Conservation (phyloP, 2,888 invertebrate genomes). For the Hydriomena furcata region DNA sequence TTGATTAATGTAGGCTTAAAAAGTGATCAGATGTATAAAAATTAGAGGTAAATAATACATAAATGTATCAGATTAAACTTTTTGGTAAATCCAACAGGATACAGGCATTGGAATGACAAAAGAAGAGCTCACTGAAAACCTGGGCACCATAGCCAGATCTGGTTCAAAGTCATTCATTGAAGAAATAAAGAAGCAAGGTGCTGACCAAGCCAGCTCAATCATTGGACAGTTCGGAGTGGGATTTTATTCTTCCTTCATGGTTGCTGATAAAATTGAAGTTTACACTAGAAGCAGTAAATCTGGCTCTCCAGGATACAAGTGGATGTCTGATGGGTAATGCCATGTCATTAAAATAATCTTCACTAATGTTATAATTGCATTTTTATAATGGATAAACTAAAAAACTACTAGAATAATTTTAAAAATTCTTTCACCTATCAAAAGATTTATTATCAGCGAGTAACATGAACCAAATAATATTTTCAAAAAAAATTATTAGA, state of each 20-base stretch:
- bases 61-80: too few relatives aligned
- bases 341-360: neutral
- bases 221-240: constrained; percentile 99
- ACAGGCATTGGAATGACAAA: constrained; percentile 97
- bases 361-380: too few relatives aligned
- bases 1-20: too few relatives aligned
- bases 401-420: too few relatives aligned
- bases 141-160: constrained; percentile 98
- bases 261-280: constrained; percentile 97
- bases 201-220: constrained; percentile 87
- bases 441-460: too few relatives aligned
- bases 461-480: too few relatives aligned
- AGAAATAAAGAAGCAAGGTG: constrained; percentile 88
- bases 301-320: constrained; percentile 89
- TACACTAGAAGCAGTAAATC: constrained; percentile 89
- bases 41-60: too few relatives aligned
- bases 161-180: constrained; percentile 97
- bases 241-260: constrained; percentile 99
- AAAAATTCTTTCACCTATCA: too few relatives aligned
- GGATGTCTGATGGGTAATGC: constrained; percentile 95
- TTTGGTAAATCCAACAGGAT: constrained; percentile 81
- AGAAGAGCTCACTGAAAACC: constrained; percentile 94
- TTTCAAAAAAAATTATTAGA: too few relatives aligned
- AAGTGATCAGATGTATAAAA: too few relatives aligned
- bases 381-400: too few relatives aligned